phyloP scores from a whole-genome alignment of 2,113 vertebrate species.

The Lethenteron reissneri region DNA sequence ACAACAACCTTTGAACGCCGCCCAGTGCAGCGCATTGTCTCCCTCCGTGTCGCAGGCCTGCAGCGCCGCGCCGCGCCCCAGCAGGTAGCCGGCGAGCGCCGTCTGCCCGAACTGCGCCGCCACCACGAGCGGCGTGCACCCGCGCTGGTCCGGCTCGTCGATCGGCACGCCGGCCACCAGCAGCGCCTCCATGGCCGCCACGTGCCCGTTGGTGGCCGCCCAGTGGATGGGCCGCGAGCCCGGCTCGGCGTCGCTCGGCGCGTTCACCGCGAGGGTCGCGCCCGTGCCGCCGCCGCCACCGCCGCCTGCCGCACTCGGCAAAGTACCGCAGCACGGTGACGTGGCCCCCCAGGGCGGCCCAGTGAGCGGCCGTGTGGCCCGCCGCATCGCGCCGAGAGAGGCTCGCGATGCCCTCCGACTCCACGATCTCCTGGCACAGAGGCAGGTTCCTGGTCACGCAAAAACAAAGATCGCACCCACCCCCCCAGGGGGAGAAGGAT shows the following conservation, averaged over 20 bases:
- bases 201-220: slow-evolving; percentile 12
- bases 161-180: slow-evolving; percentile 12
- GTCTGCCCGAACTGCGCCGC: slow-evolving; percentile 14
- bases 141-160: slow-evolving; percentile 14
- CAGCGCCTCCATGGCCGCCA: slow-evolving; percentile 9
- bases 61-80: slow-evolving; percentile 13
- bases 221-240: slow-evolving; percentile 12
- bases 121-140: slow-evolving; percentile 12
- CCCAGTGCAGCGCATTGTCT: slow-evolving; percentile 15
- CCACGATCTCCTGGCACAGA: slow-evolving; percentile 8
- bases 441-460: slow-evolving; percentile 7
- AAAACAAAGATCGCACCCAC: no score
- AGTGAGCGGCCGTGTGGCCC: slow-evolving; percentile 6
- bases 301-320: not conserved
- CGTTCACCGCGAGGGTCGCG: slow-evolving; percentile 10
- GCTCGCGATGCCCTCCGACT: slow-evolving; percentile 1
- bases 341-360: slow-evolving; percentile 10
- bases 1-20: slow-evolving; percentile 12
- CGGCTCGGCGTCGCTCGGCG: slow-evolving; percentile 10
- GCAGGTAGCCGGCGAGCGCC: slow-evolving; percentile 11
- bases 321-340: slow-evolving; percentile 7
- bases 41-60: slow-evolving; percentile 10
- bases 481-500: no score
- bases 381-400: slow-evolving; percentile 8
- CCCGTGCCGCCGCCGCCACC: not conserved